Base-by-base conservation (phyloP, 2,888 invertebrate species). In the Pegoplata infirma region DNA sequence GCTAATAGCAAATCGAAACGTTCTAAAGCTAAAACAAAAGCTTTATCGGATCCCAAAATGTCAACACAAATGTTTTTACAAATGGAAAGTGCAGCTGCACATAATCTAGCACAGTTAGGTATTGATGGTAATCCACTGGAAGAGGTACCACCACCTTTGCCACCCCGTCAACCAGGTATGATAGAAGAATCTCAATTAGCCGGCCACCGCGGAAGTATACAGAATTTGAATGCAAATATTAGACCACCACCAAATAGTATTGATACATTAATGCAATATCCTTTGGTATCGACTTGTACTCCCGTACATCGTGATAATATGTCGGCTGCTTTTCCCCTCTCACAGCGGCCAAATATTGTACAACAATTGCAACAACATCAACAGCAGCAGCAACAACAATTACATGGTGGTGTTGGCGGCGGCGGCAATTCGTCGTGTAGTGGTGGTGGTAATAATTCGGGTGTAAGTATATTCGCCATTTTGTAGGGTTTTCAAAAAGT, bases 101-200 rank as follows among this genome's bases (percentile, higher is more conserved):
- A 81, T 6, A 80, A 81, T 23, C 10, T 36, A 1, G 10, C 8
- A 12, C 61, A 51, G 2, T 5, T n/a, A 14, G 68, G 68, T 5
- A 3, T n/a, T 5, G 84, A 86, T 46, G 75, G 61, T 81, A 32
- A 23, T 10, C 64, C 84, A 85, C 16, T 74, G 19, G 79, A 75
- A 23, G 79, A 79, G 82, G 82, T 87, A 82, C 91, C 91, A 71
- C 92, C 92, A 82, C 93, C 92, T 25, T 88, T 93, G 83, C 93
- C 93, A 71, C 93, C 93, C 19, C 90, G 92, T 82, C 91, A 91
- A 84, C 90, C 91, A 10, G 90, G 90, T 64, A 88, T 90, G 88
- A 82, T 90, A 85, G 86, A 88, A 49, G 90, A 90, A 81, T 19
- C 67, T 32, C 74, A 77, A 19, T 21, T 71, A 16, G 36, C 77